Base-by-base conservation (phyloP, 2,888 invertebrate species). In the Drosophila rellima region DNA sequence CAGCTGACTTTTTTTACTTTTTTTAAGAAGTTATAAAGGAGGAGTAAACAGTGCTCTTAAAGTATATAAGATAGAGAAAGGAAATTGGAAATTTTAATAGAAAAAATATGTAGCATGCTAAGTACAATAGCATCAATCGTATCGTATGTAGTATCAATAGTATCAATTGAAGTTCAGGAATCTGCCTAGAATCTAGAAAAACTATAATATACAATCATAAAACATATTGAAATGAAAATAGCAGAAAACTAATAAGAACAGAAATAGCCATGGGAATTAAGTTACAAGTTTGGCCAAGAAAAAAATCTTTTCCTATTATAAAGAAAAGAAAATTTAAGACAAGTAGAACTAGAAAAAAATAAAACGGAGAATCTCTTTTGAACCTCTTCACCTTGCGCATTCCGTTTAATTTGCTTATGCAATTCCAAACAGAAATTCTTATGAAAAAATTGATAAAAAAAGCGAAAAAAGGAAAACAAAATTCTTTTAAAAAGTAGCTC, bases 401-500 rank as follows among this genome's bases (percentile, higher is more conserved):
- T 40, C 42, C 42, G 42, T 54, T 56, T 62, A 62, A 55, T 62
- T 62, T 62, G 62, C 47, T 62, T 59, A 59, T 59, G 39, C 47
- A 59, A 59, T 59, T 15, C 37, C 37, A 48, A 31, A 11, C 47
- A 59, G 18, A 59, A 31, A 37, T 47, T 29, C 29, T 18, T 11
- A 26, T 1, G n/a, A 26, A 45, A n/a, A 37, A 29, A 60, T 17
- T 29, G 15, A 29, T 7, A 37, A 31, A 44, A 33, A 60, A 31
- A 18, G n/a, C 29, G 7, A 47, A n/a, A 51, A 42, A 60, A 44
- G 33, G 15, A 35, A 42, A 44, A 15, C 10, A 54, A 37, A 54
- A 45, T 37, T n/a, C n/a, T 3, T 26, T 15, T 17, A 37, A 57
- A 77, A 74, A 72, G 40, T 68, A 51, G 73, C 59, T 50, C 47